A percentile compares a stretch with the other conserved stretches of the same genome.
Conservation (phyloP, 2,888 invertebrate genomes). For the Mythimna vitellina region DNA sequence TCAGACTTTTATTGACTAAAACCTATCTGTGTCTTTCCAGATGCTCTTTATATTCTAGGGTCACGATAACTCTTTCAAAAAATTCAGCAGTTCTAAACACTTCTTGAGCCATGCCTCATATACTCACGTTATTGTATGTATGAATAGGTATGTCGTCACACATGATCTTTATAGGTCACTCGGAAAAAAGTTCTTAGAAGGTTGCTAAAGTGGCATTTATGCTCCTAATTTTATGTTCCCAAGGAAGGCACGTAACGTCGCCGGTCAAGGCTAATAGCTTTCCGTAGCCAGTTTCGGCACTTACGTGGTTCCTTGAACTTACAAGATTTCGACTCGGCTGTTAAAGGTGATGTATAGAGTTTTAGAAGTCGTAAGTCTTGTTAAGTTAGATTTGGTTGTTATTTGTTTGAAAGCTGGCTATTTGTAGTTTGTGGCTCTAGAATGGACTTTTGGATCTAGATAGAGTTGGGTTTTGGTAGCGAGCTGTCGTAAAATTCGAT, state of each 20-base stretch:
- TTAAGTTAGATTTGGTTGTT: constrained; percentile 45
- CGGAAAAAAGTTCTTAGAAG: constrained; percentile 34
- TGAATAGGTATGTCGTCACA: constrained; percentile 9
- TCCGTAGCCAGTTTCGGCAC: constrained; percentile 28
- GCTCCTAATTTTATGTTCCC: constrained; percentile 54
- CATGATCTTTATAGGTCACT: constrained; percentile 52
- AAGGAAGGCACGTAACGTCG: constrained; percentile 41
- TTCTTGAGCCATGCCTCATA: background rate
- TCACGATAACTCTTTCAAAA: background rate
- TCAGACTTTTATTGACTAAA: too few species aligned
- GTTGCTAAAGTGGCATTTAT: constrained; percentile 55
- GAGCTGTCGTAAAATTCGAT: constrained; percentile 23
- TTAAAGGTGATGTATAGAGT: constrained; percentile 56
- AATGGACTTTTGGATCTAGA: constrained; percentile 38
- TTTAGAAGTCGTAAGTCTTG: constrained; percentile 44
- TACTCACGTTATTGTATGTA: too few species aligned
- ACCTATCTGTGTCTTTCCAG: too few species aligned
- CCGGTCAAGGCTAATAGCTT: constrained; percentile 58
- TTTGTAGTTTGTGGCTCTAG: constrained; percentile 42
- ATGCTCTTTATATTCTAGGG: too few species aligned
- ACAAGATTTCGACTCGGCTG: constrained; percentile 39
- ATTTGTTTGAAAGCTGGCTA: constrained; percentile 33
- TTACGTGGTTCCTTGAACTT: constrained; percentile 52
- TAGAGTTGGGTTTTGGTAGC: background rate
- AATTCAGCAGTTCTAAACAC: too few species aligned